Conservation (phyloP, 2,888 invertebrate species). For the Drosophila villosipedis region DNA sequence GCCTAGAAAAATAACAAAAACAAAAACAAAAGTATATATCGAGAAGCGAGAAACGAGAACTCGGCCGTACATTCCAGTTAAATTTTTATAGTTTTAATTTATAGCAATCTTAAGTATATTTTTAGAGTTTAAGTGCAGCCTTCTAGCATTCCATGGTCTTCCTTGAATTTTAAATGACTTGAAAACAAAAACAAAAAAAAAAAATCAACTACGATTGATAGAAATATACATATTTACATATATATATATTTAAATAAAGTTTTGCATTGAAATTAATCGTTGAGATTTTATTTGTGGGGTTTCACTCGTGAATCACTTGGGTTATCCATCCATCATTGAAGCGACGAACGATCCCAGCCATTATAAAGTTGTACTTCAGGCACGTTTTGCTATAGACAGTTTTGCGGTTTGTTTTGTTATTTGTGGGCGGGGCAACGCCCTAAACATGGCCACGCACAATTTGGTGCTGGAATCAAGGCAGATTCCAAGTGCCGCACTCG, state of each 20-base stretch:
- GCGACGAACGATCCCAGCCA: conserved; percentile 31
- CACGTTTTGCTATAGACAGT: conserved; percentile 65
- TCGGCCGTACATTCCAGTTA: conserved; percentile 67
- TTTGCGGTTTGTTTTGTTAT: conserved; percentile 38
- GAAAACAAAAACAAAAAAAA: not conserved
- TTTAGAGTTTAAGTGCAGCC: conserved; percentile 49
- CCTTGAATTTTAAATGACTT: conserved; percentile 75
- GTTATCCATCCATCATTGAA: conserved; percentile 62
- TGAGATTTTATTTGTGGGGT: conserved; percentile 19
- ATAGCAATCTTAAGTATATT: conserved; percentile 43
- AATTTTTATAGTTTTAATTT: conserved; percentile 53
- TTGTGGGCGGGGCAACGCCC: conserved; percentile 8
- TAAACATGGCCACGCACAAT: conserved; percentile 44
- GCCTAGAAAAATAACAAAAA: conserved; percentile 39
- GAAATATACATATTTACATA: conserved; percentile 37
- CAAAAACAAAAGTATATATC: conserved; percentile 5
- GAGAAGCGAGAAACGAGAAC: conserved; percentile 18
- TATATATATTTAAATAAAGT: conserved; percentile 61
- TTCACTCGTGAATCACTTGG: conserved; percentile 54
- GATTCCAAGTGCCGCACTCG: conserved; percentile 59
- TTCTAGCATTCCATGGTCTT: conserved; percentile 76
- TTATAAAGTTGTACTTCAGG: conserved; percentile 56
- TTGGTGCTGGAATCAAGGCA: conserved; percentile 37
- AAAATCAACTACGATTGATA: conserved; percentile 21
- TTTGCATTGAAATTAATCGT: conserved; percentile 59